Conservation (phyloP, 2,888 invertebrate species). For the Nudaria mundana region DNA sequence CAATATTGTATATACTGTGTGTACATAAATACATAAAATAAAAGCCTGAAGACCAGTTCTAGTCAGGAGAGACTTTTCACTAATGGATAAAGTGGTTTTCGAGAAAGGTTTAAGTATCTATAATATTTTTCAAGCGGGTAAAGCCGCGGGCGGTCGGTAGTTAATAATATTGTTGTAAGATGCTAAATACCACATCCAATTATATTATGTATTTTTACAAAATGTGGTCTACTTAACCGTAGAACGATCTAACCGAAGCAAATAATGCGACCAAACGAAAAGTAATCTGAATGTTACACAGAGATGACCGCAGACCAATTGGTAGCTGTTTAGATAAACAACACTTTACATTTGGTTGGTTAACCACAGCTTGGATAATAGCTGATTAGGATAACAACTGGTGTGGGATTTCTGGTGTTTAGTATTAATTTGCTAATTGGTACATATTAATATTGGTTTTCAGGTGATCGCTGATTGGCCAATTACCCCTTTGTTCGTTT, state of each 20-base stretch:
- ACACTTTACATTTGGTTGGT: constrained; percentile 36
- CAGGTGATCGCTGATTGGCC: no score
- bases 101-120: no score
- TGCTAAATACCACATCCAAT: neutral
- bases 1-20: no score
- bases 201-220: constrained; percentile 11
- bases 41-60: no score
- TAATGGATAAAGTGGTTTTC: no score
- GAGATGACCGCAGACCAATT: constrained; percentile 28
- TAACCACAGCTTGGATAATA: constrained; percentile 35
- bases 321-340: constrained; percentile 38
- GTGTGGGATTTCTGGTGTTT: constrained; percentile 25
- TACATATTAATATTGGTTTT: no score
- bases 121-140: no score
- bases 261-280: constrained; percentile 37
- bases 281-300: constrained; percentile 29
- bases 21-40: no score
- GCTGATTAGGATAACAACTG: constrained; percentile 37
- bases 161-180: no score
- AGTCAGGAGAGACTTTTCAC: no score
- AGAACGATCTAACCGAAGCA: constrained; percentile 28
- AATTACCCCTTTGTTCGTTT: no score
- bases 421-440: constrained; percentile 11
- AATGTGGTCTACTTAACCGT: constrained; percentile 7
- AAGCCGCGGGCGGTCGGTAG: no score